Percentiles rank a stretch among this genome's conserved stretches.
phyloP scores from a whole-genome alignment of 2,888 invertebrate species.

The Thereva nobilitata region DNA sequence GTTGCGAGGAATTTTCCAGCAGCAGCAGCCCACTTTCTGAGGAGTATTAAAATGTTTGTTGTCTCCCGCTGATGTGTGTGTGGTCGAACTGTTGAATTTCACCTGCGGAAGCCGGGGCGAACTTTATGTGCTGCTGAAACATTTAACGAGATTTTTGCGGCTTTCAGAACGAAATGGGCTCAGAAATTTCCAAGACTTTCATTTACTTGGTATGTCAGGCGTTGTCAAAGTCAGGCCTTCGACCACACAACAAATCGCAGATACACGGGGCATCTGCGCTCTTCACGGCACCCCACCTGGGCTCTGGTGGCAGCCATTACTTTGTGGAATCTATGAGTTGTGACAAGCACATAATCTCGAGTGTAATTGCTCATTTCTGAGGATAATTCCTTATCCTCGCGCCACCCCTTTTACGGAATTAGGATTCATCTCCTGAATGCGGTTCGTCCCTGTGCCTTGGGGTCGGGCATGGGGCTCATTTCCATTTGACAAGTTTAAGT shows the following conservation, averaged over 20 bases:
- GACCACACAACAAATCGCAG: background rate
- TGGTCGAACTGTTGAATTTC: conserved; percentile 9
- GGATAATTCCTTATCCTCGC: background rate
- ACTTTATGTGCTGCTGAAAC: conserved; percentile 30
- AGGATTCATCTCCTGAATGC: background rate
- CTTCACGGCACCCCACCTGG: too few relatives aligned
- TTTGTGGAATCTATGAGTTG: background rate
- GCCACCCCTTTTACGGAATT: background rate
- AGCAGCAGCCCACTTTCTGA: conserved; percentile 16
- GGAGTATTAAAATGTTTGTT: conserved; percentile 31
- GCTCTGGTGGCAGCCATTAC: too few relatives aligned
- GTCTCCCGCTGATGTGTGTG: conserved; percentile 25
- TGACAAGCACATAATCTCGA: conserved; percentile 22
- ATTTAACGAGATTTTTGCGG: conserved; percentile 30
- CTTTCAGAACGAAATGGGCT: conserved; percentile 4
- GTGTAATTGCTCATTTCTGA: conserved; percentile 31
- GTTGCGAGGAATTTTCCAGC: background rate
- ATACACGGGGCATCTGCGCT: background rate
- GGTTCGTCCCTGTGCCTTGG: background rate
- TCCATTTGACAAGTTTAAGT: conserved; percentile 29
- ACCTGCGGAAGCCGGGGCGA: conserved; percentile 18
- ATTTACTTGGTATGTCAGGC: background rate
- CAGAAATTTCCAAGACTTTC: conserved; percentile 21
- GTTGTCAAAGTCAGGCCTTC: conserved; percentile 8
- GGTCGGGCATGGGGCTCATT: background rate